Conservation (phyloP, 1,140 invertebrate genomes). For the Hormaphis cornu region DNA sequence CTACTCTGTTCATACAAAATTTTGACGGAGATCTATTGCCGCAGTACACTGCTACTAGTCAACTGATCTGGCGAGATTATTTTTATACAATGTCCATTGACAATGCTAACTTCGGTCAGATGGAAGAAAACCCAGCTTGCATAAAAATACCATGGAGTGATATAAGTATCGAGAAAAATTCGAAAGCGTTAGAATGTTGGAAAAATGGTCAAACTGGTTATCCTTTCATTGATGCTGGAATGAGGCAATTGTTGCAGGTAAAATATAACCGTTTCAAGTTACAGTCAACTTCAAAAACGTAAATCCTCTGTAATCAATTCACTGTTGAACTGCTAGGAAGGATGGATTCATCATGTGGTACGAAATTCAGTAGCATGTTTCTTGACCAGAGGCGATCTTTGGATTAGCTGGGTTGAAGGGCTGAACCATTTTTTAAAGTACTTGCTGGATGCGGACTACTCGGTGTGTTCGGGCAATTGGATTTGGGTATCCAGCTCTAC, state of each 20-base stretch:
- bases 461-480: conserved; percentile 68
- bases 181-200: conserved; percentile 51
- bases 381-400: conserved; percentile 60
- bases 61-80: conserved; percentile 70
- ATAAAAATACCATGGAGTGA: conserved; percentile 62
- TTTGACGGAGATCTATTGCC: conserved; percentile 39
- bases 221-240: conserved; percentile 66
- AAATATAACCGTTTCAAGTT: background rate
- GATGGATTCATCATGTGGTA: conserved; percentile 63
- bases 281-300: background rate
- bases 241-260: conserved; percentile 52
- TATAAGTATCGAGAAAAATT: conserved; percentile 45
- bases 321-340: conserved; percentile 43
- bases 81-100: conserved; percentile 66
- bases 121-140: conserved; percentile 63
- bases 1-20: background rate
- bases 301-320: background rate
- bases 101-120: conserved; percentile 55
- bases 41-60: conserved; percentile 49
- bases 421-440: conserved; percentile 55
- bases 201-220: conserved; percentile 60
- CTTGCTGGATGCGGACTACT: conserved; percentile 63
- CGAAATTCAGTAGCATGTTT: conserved; percentile 63
- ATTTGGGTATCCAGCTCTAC: conserved; percentile 70
- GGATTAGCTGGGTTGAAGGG: conserved; percentile 63